Base-by-base conservation (phyloP, 2,888 invertebrate genomes). In the Dryococelus australis region DNA sequence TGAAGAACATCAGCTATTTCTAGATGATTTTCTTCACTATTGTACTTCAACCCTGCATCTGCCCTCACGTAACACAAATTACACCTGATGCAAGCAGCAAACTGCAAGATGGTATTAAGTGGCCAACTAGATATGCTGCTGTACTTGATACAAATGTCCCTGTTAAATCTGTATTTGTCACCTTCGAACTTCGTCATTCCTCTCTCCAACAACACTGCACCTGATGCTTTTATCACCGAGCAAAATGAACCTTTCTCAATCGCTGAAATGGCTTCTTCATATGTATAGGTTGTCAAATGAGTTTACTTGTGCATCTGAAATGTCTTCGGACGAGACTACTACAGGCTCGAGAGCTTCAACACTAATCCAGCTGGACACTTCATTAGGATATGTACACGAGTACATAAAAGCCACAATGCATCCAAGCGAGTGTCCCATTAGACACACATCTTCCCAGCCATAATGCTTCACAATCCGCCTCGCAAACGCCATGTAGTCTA, bases 131-230 rank as follows among this genome's bases (percentile, higher is more conserved):
- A 87, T 65, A 88, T 87, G 35, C 89, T 86, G 43, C 88, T 20
- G n/a, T 92, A 93, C 93, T 97, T 97, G 28, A 97, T 93, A 88
- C 96, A 93, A 2, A 96, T 94, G 91, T 98, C 97, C 83, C 97
- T 93, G 8, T 95, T 94, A 90, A 97, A 97, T 89, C 94, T 43
- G 26, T 88, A 87, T 8, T 84, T 86, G 20, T 87, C 89, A 35
- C 84, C 87, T 43, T 79, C 28, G 53, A 94, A 94, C 78, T 93
- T 92, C 95, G 96, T 96, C 27, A 53, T 79, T 2, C 97, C 97
- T 85, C 97, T 93, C 90, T 94, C 94, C 95, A 97, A 95, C 89
- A 97, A 92, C 87, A 96, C 93, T 90, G 95, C 94, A 53, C 96
- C 96, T 86, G 96, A 95, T 79, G 95, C 93, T 88, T 93, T 94